Base-by-base conservation (phyloP, 2,888 invertebrate genomes). In the Plebejus anna region DNA sequence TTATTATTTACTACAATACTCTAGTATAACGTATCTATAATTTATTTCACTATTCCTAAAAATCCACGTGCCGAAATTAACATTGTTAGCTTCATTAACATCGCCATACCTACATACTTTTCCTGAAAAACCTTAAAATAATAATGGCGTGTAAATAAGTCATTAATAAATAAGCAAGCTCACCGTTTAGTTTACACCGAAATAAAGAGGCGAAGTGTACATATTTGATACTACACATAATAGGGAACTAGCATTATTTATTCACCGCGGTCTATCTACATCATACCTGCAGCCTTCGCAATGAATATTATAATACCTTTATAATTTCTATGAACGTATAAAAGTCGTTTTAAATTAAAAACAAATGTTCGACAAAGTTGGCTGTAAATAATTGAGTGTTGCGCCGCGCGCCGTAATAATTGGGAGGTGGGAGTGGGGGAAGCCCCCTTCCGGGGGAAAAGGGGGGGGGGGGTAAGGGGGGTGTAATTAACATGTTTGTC, bases 401-500 rank as follows among this genome's bases (percentile, higher is more conserved):
- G 82, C 82, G 83, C 82, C 82, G 81, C 81, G 79, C 81, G 81
- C 80, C 81, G 81, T 81, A 80, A 82, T 84, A 85, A 85, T 85
- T 83, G 85, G 83, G 83, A 82, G 82, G 32, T 22, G 66, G 32
- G 32, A 13, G 32, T 79, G 82, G 78, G 78, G 78, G 82, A 81
- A 80, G 16, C 55, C 55, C 79, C 79, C 76, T 75, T 79, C 79
- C 78, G 59, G 77, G 71, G 77, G 36, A 66, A 76, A 57, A 51
- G 28, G 71, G 59, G 75, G 11, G 75, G 28, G 71, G 59, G 75
- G 11, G 75, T 0, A 71, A 75, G 72, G 78, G 83, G 83, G 88
- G 86, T 86, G 88, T 91, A 91, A 92, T 93, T 92, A 92, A 90
- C 92, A 90, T 93, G 92, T 93, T 93, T 93, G 92, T 91, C 90